phyloP scores from a whole-genome alignment of 1,140 invertebrate genomes.

The fruit fly (Drosophila melanogaster) region DNA sequence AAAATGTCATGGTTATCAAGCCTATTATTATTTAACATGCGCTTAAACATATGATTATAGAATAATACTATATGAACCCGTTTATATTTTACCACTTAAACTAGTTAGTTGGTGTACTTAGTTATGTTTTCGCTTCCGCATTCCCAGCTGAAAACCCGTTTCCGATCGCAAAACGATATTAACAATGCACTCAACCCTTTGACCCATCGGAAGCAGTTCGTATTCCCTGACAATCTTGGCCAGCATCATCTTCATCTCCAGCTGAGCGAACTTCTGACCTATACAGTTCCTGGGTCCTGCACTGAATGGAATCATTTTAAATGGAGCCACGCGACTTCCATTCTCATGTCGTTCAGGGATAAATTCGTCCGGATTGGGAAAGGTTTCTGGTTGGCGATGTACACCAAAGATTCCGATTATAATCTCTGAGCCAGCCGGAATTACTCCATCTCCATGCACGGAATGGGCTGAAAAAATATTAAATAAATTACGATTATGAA shows the following conservation, averaged over 20 bases:
- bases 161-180: conserved; percentile 71
- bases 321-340: conserved; percentile 83
- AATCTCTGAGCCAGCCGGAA: conserved; percentile 68
- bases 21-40: background rate
- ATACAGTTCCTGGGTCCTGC: conserved; percentile 90
- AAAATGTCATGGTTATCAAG: too few species aligned
- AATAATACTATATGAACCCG: background rate
- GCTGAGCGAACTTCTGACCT: conserved; percentile 85
- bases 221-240: conserved; percentile 74
- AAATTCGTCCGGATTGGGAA: conserved; percentile 83
- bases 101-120: background rate
- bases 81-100: background rate
- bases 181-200: conserved; percentile 46
- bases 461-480: conserved; percentile 41
- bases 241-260: conserved; percentile 79
- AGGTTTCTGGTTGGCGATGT: conserved; percentile 20
- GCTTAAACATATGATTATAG: background rate
- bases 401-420: conserved; percentile 72
- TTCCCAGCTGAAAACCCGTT: conserved; percentile 68
- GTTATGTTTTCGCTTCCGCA: conserved; percentile 38
- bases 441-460: conserved; percentile 35
- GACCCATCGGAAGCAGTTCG: conserved; percentile 85
- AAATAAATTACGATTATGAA: too few species aligned
- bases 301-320: conserved; percentile 89
- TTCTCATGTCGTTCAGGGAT: conserved; percentile 88